Evolutionary conservation across 2,113 vertebrate species (phyloP).

Genomic region (Pipa parva): DNA sequence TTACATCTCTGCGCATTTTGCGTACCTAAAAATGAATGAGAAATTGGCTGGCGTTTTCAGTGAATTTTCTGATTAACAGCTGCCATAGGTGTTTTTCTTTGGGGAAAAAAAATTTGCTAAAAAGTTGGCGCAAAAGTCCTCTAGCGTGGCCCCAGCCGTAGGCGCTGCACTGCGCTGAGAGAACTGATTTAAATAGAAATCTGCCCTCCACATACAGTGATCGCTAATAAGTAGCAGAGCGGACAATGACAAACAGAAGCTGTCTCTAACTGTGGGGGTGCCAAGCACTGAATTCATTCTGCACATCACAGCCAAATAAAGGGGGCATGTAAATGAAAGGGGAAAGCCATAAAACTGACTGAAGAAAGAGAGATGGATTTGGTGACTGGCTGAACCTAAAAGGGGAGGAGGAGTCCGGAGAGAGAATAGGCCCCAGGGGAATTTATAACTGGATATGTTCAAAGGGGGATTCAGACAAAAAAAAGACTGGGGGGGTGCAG

Average conservation of each 20-base stretch:
- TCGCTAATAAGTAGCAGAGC: no score
- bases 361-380: conserved; percentile 32
- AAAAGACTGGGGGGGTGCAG: neutral
- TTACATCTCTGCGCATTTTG: no score
- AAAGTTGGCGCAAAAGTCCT: no score
- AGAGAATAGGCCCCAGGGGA: conserved; percentile 53
- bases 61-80: no score
- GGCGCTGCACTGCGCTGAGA: no score
- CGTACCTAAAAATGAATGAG: no score
- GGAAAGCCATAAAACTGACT: conserved; percentile 56
- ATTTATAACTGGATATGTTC: conserved; percentile 57
- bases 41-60: no score
- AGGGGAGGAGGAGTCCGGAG: conserved; percentile 52
- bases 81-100: no score
- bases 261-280: neutral
- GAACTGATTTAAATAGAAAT: no score
- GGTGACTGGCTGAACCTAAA: conserved; percentile 39
- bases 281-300: neutral
- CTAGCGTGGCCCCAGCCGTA: no score
- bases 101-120: no score
- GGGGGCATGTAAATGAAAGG: conserved; percentile 54
- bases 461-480: conserved; percentile 50
- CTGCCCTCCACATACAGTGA: no score
- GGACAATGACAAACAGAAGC: neutral
- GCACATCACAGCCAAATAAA: neutral